Conservation (phyloP, 1,140 invertebrate species). For the Oscheius sp. region DNA sequence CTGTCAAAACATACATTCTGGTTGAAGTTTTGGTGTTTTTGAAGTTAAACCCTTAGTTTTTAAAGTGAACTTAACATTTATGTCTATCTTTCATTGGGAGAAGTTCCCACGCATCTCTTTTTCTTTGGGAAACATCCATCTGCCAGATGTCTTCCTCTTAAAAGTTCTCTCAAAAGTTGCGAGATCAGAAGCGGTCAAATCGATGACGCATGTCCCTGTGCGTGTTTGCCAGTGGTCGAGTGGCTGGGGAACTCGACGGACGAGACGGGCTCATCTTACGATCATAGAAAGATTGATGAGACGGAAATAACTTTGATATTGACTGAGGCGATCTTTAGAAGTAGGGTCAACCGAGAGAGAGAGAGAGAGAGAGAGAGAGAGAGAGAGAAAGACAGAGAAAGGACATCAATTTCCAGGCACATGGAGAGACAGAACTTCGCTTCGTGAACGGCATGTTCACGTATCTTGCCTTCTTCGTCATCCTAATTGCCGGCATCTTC, state of each 20-base stretch:
- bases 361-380: too few species aligned
- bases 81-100: too few species aligned
- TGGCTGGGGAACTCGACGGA: too few species aligned
- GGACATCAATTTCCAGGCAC: slow-evolving; percentile 40
- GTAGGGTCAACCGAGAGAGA: neutral
- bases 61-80: too few species aligned
- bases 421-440: slow-evolving; percentile 49
- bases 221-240: neutral
- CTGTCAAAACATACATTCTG: too few species aligned
- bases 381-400: neutral
- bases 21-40: too few species aligned
- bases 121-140: too few species aligned
- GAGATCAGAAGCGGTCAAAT: neutral
- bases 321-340: slow-evolving; percentile 17
- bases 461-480: slow-evolving; percentile 47
- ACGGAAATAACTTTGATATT: neutral
- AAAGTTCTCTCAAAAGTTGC: neutral
- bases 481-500: slow-evolving; percentile 46
- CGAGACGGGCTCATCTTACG: too few species aligned
- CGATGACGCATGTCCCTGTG: slow-evolving; percentile 4
- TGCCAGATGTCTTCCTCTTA: neutral
- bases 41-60: too few species aligned
- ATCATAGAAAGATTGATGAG: too few species aligned
- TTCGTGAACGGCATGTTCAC: slow-evolving; percentile 49
- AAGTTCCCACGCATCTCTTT: too few species aligned